Conservation (phyloP, 2,888 invertebrate genomes). For the Limnephilus lunatus region DNA sequence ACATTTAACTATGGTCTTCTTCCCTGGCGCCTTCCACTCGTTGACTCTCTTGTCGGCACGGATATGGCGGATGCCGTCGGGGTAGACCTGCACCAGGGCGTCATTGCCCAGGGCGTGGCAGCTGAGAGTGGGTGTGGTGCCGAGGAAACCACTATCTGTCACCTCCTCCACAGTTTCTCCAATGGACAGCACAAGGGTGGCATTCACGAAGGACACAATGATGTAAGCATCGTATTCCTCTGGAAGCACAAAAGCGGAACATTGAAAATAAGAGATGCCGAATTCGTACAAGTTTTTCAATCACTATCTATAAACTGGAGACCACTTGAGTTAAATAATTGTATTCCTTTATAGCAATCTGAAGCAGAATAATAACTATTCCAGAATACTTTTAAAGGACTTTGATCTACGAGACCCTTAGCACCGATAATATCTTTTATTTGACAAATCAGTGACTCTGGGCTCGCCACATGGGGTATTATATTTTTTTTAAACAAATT, state of each 20-base stretch:
- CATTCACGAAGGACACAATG: conserved; percentile 98
- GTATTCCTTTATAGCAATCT: conserved; percentile 14
- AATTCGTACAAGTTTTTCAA: not conserved
- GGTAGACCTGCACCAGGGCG: conserved; percentile 98
- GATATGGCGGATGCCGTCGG: conserved; percentile 99
- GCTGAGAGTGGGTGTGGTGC: conserved; percentile 98
- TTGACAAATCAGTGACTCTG: conserved; percentile 64
- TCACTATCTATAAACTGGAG: not conserved
- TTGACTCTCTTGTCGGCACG: conserved; percentile 98
- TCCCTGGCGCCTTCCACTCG: conserved; percentile 99
- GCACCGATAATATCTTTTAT: conserved; percentile 61
- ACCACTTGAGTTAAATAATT: not conserved
- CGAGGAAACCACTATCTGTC: conserved; percentile 98
- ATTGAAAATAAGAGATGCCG: conserved; percentile 33
- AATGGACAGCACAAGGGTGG: conserved; percentile 98
- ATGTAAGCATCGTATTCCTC: conserved; percentile 99
- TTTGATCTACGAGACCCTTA: conserved; percentile 64
- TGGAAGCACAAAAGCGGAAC: conserved; percentile 82
- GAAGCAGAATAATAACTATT: not conserved
- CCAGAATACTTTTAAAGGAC: not conserved
- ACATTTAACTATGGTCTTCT: conserved; percentile 97
- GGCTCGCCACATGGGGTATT: conserved; percentile 54
- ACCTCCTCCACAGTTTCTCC: conserved; percentile 99
- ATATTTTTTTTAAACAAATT: not conserved
- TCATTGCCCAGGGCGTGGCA: conserved; percentile 98